Percentiles rank a stretch among this genome's conserved stretches.
phyloP scores from a whole-genome alignment of 2,113 vertebrate genomes.

The Plecturocebus donacophilus region DNA sequence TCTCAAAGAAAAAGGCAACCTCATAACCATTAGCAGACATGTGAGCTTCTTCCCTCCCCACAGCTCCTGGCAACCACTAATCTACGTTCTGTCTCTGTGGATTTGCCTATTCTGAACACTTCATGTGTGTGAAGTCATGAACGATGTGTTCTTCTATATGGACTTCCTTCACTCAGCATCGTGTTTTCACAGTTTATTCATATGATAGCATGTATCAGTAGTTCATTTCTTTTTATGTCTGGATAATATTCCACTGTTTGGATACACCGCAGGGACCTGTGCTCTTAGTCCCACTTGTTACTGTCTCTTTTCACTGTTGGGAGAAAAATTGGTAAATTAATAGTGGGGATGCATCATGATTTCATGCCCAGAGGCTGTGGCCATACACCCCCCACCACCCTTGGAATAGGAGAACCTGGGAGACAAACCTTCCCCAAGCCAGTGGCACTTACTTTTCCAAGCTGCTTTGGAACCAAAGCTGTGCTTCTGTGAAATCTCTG shows the following conservation, averaged over 20 bases:
- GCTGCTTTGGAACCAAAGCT: fast-evolving
- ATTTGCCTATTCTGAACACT: too few species aligned
- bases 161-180: fast-evolving
- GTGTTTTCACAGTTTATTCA: fast-evolving
- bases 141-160: fast-evolving
- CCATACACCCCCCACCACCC: too few species aligned
- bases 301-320: background rate
- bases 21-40: fast-evolving
- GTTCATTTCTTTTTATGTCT: fast-evolving
- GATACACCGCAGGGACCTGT: fast-evolving
- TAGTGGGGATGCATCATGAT: fast-evolving
- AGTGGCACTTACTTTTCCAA: fast-evolving
- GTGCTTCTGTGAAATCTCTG: background rate
- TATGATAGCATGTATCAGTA: fast-evolving
- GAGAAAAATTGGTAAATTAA: background rate
- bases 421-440: background rate
- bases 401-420: background rate
- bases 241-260: fast-evolving
- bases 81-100: fast-evolving
- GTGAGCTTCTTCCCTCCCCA: background rate
- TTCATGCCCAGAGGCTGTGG: background rate
- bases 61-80: background rate
- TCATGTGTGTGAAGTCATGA: background rate
- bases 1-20: background rate
- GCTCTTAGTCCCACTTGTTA: background rate